Base-by-base conservation (phyloP, 2,113 vertebrate species). In the Aramus guarauna region DNA sequence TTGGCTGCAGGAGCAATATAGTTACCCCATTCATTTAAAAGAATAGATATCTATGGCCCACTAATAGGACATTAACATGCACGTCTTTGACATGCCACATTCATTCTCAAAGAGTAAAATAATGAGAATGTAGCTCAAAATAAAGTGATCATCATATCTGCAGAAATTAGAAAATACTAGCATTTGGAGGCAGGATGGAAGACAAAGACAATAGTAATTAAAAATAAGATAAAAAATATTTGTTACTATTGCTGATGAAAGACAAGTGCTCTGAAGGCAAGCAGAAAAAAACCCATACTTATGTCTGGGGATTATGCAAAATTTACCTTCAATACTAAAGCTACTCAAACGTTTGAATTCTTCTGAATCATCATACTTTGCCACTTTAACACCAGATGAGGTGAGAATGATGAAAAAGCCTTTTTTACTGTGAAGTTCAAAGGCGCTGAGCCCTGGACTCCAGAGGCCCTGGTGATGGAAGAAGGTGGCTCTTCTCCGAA, bases 401-500 rank as follows among this genome's bases (percentile, higher is more conserved):
- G 98, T 98, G 80, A 99, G 98, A 36, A 97, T 95, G 92, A 99
- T 98, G 95, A 99, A 99, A 92, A 98, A 98, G 45, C 99, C 99
- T 79, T 99, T 99, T 94, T 99, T 99, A 96, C 98, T 98, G 55
- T 99, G 98, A 26, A 99, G 94, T 96, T 99, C 99, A 0, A 99
- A 99, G 2, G 99, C 98, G 17, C 98, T 98, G 90, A 98, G 98
- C 48, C 99, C 98, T 19, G 99, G 98, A 92, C 98, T 97, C 98
- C 99, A 99, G 85, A 99, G 98, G 32, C 98, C 98, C 45, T 99
- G 99, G 94, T 99, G 99, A 83, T 99, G 99, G 96, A 99, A 98
- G 85, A 99, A 99, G 8, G 99, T 99, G 43, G 99, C 99, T 93
- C 92, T 98, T 75, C 93, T 98, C 37, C 60, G 96, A 96, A 99